Conservation (phyloP, 2,888 invertebrate genomes). For the Linyphia triangularis region DNA sequence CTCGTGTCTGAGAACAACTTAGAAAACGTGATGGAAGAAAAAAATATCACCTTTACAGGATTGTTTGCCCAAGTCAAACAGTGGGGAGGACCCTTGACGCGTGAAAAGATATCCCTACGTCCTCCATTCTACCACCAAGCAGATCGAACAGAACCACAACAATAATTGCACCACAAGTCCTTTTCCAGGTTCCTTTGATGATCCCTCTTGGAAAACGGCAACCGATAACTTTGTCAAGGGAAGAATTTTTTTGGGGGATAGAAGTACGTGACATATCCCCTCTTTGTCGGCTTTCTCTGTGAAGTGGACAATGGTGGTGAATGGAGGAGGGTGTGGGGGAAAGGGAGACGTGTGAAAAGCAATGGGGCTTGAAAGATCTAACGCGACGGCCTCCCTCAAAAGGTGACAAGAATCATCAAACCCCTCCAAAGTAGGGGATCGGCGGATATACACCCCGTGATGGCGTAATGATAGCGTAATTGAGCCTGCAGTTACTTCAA, state of each 20-base stretch:
- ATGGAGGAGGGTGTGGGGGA: slow-evolving; percentile 6
- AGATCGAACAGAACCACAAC: slow-evolving; percentile 9
- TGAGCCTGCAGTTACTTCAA: slow-evolving; percentile 55
- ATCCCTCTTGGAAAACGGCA: not conserved
- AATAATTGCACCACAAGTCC: slow-evolving; percentile 12
- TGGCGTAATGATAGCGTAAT: slow-evolving; percentile 74
- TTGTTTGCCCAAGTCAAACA: slow-evolving; percentile 5
- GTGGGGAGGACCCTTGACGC: not conserved
- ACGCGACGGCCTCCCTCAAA: slow-evolving; percentile 59
- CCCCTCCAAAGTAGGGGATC: slow-evolving; percentile 7
- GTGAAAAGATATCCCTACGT: not conserved
- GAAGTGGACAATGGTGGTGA: slow-evolving; percentile 73
- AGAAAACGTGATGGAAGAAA: not conserved
- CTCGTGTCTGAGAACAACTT: too few species aligned
- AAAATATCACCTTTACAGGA: not conserved
- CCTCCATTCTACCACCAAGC: not conserved
- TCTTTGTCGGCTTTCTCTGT: slow-evolving; percentile 55
- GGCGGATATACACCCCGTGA: slow-evolving; percentile 16
- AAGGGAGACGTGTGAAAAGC: slow-evolving; percentile 41
- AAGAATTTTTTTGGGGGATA: slow-evolving; percentile 2
- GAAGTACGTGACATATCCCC: slow-evolving; percentile 56
- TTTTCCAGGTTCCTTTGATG: slow-evolving; percentile 17
- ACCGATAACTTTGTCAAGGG: slow-evolving; percentile 36
- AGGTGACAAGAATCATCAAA: slow-evolving; percentile 66
- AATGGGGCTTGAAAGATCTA: slow-evolving; percentile 69